Percentiles rank a stretch among this genome's conserved stretches.
phyloP scores from a whole-genome alignment of 2,113 vertebrate species.

The Naja naja region DNA sequence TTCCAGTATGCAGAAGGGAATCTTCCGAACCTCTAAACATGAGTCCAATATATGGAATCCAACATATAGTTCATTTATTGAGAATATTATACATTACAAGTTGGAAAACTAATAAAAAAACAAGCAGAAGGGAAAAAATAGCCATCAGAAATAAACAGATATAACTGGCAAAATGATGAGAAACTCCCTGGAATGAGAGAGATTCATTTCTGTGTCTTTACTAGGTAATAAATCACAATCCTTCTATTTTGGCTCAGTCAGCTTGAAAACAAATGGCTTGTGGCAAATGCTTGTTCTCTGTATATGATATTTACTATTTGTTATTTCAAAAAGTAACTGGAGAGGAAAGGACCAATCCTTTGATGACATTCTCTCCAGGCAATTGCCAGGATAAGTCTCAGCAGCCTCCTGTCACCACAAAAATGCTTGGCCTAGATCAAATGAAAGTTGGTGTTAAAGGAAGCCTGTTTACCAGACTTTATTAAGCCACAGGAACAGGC shows the following conservation, averaged over 20 bases:
- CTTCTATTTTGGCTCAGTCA: conserved; percentile 28
- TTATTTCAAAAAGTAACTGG: conserved; percentile 21
- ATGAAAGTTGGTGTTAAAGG: background rate
- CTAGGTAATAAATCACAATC: background rate
- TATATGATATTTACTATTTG: conserved; percentile 31
- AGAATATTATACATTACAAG: background rate
- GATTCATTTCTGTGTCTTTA: conserved; percentile 20
- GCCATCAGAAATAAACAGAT: background rate
- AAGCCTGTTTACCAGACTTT: background rate
- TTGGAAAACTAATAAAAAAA: background rate
- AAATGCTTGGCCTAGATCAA: conserved; percentile 4
- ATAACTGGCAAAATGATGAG: background rate
- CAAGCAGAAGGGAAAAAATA: background rate
- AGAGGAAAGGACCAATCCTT: background rate
- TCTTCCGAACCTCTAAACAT: background rate
- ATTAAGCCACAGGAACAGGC: background rate
- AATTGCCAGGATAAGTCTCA: background rate
- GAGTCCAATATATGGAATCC: background rate
- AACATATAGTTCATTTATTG: background rate
- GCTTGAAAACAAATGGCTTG: background rate
- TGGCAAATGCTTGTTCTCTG: conserved; percentile 37
- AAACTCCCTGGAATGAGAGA: background rate
- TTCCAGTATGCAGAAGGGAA: background rate
- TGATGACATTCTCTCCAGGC: conserved; percentile 1
- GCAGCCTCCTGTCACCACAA: background rate